Conservation (phyloP, 2,888 invertebrate genomes). For the Eupithecia dodoneata region DNA sequence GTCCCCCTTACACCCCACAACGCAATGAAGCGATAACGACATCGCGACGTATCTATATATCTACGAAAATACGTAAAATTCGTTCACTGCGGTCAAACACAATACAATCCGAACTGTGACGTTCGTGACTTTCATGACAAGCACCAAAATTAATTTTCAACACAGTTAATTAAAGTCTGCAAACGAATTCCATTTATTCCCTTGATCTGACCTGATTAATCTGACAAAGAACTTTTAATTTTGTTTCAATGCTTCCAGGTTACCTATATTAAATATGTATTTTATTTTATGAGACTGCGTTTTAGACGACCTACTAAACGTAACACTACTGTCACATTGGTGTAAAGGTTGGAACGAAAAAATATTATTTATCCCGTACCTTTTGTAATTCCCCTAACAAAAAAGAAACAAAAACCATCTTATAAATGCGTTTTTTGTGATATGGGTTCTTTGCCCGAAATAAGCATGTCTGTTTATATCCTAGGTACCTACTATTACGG, state of each 20-base stretch:
- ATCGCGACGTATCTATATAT: too few relatives aligned
- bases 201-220: slow-evolving; percentile 2
- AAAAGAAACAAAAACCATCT: too few relatives aligned
- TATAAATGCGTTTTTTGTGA: neutral
- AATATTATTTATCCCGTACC: too few relatives aligned
- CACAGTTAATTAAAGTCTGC: slow-evolving; percentile 2
- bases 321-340: neutral
- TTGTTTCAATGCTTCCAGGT: neutral
- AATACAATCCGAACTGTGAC: slow-evolving; percentile 1
- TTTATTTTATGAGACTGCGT: too few relatives aligned
- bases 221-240: neutral
- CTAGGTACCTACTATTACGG: neutral
- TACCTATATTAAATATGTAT: neutral
- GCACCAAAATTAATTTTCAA: slow-evolving; percentile 2
- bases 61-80: neutral
- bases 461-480: neutral
- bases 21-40: too few relatives aligned
- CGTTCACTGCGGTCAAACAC: neutral
- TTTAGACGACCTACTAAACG: neutral
- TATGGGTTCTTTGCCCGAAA: neutral
- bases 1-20: too few relatives aligned
- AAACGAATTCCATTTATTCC: slow-evolving; percentile 2
- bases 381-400: too few relatives aligned
- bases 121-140: slow-evolving; percentile 1
- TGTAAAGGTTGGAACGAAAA: too few relatives aligned